phyloP scores from a whole-genome alignment of 2,113 vertebrate genomes.

The Setophaga petechia region DNA sequence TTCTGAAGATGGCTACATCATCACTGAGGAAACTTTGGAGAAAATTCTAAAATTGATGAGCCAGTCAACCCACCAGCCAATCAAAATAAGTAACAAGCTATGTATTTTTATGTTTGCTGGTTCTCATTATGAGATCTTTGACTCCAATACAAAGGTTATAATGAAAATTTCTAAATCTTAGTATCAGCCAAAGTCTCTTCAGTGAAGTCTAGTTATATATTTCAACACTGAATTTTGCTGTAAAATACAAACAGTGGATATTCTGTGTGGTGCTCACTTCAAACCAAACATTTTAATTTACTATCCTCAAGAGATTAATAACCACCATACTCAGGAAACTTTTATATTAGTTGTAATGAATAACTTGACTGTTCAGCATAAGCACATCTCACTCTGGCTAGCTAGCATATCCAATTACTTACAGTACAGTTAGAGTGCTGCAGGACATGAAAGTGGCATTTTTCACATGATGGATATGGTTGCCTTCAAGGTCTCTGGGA shows the following conservation, averaged over 20 bases:
- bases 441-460: constrained; percentile 90
- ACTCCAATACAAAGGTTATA: background rate
- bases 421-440: constrained; percentile 91
- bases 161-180: background rate
- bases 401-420: constrained; percentile 71
- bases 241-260: background rate
- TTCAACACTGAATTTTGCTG: background rate
- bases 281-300: background rate
- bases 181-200: background rate
- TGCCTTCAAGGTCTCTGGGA: constrained; percentile 91
- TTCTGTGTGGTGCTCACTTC: background rate
- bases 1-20: background rate
- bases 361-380: background rate
- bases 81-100: background rate
- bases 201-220: background rate
- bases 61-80: background rate
- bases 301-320: background rate
- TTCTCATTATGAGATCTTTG: background rate
- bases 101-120: background rate
- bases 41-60: background rate
- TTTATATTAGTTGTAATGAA: background rate
- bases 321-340: background rate
- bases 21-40: background rate
- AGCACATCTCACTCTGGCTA: background rate
- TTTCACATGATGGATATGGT: constrained; percentile 86